These are phyloP conservation scores for Plebejus anna DNA, from an alignment of 2,888 invertebrate species.

Conservation along the genomic window DNA sequence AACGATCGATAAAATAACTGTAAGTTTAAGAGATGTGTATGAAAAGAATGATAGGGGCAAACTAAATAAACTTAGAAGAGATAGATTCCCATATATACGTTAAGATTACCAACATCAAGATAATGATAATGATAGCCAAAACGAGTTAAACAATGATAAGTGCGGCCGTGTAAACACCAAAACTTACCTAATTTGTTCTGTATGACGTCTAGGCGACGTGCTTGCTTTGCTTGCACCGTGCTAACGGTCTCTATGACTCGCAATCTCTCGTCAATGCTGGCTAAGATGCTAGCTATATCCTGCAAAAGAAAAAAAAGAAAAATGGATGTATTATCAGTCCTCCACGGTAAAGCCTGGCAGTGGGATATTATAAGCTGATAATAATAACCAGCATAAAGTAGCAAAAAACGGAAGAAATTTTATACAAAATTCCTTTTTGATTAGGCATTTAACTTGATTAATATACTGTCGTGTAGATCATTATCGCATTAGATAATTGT, in stretches of 20 bases:
- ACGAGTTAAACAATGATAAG: conserved; percentile 11
- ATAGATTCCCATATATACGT: not conserved
- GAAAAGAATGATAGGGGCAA: not conserved
- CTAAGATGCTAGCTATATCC: conserved; percentile 62
- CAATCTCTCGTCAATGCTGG: conserved; percentile 67
- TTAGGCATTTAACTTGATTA: not conserved
- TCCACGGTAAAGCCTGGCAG: too few relatives aligned
- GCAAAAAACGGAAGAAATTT: too few relatives aligned
- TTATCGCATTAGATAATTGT: conserved; percentile 7
- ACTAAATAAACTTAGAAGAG: not conserved
- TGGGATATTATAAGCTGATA: too few relatives aligned
- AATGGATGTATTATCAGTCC: not conserved
- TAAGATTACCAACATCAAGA: not conserved
- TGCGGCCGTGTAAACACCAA: conserved; percentile 21
- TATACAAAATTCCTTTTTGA: not conserved
- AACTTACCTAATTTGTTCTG: conserved; percentile 70
- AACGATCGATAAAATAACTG: not conserved
- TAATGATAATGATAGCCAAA: conserved; percentile 5
- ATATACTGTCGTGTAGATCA: not conserved
- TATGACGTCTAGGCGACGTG: conserved; percentile 67
- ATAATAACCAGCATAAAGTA: too few relatives aligned
- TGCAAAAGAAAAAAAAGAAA: conserved; percentile 46
- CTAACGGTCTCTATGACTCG: conserved; percentile 64
- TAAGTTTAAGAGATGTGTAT: not conserved
- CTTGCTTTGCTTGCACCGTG: conserved; percentile 64